Conservation (phyloP, 2,113 vertebrate genomes). For the Pampusana beccarii region DNA sequence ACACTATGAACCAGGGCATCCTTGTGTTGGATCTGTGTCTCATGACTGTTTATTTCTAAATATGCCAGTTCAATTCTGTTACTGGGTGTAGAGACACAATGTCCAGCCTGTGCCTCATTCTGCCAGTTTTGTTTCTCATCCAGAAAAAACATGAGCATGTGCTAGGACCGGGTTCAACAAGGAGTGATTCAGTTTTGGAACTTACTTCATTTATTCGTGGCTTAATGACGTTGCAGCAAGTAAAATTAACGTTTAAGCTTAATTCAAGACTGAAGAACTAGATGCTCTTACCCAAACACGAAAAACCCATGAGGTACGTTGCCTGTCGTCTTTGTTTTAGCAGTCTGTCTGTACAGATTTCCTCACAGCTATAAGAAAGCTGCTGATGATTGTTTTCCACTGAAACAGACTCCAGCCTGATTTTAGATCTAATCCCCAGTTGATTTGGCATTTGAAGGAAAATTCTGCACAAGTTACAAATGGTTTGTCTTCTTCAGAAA, state of each 20-base stretch:
- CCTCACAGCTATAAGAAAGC: background rate
- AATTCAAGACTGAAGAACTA: background rate
- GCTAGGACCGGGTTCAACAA: conserved; percentile 16
- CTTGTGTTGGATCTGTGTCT: background rate
- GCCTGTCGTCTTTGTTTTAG: background rate
- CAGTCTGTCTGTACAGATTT: conserved; percentile 19
- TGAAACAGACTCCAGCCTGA: conserved; percentile 17
- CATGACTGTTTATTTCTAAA: background rate
- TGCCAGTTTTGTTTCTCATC: conserved; percentile 34
- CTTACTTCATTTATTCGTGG: background rate
- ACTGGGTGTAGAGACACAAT: conserved; percentile 12
- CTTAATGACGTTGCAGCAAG: background rate
- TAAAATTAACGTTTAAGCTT: conserved; percentile 21
- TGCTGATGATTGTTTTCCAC: conserved; percentile 24
- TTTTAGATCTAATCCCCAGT: background rate
- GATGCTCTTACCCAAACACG: background rate
- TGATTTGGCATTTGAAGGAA: conserved; percentile 18
- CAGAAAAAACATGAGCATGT: conserved; percentile 41
- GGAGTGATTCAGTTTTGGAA: conserved; percentile 40
- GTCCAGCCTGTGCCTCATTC: conserved; percentile 42
- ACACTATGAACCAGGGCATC: background rate
- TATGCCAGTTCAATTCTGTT: background rate
- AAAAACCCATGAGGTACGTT: background rate
- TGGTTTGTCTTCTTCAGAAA: background rate
- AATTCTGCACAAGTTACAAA: background rate